Percentiles rank a stretch among this genome's conserved stretches.
Evolutionary conservation across 1,140 invertebrate genomes (phyloP).

Genomic region (Sipha flava): DNA sequence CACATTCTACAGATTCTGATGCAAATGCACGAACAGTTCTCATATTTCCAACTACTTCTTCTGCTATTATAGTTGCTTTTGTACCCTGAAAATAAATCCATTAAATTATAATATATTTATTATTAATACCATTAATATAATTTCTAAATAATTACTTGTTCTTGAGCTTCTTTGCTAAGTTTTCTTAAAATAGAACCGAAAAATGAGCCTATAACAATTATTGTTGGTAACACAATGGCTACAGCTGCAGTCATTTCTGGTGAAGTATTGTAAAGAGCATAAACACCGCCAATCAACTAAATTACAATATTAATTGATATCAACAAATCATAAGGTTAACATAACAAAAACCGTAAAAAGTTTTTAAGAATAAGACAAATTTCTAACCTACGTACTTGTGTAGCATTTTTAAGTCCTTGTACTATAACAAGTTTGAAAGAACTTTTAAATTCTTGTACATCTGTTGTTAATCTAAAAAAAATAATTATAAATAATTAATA

Average conservation of each 20-base stretch:
- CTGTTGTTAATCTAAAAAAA: slow-evolving; percentile 66
- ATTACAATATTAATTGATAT: slow-evolving; percentile 35
- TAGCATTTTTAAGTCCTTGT: slow-evolving; percentile 72
- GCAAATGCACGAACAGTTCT: slow-evolving; percentile 86
- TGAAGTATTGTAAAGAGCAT: slow-evolving; percentile 72
- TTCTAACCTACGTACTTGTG: slow-evolving; percentile 50
- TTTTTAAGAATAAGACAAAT: neutral
- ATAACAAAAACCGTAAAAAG: neutral
- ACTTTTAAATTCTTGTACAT: slow-evolving; percentile 95
- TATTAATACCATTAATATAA: neutral
- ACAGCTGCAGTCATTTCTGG: slow-evolving; percentile 78
- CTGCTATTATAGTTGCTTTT: slow-evolving; percentile 74
- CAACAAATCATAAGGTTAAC: neutral
- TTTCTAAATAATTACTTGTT: slow-evolving; percentile 51
- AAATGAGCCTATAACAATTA: slow-evolving; percentile 66
- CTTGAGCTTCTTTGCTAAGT: slow-evolving; percentile 66
- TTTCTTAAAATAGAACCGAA: slow-evolving; percentile 63
- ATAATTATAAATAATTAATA: neutral
- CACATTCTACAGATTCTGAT: slow-evolving; percentile 75
- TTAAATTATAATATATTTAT: neutral
- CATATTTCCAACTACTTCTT: slow-evolving; percentile 88
- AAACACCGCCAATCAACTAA: slow-evolving; percentile 65
- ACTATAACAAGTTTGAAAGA: slow-evolving; percentile 86
- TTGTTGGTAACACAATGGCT: slow-evolving; percentile 67
- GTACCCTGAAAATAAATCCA: slow-evolving; percentile 53